Conservation (phyloP, 2,113 vertebrate species). For the Suncus etruscus region DNA sequence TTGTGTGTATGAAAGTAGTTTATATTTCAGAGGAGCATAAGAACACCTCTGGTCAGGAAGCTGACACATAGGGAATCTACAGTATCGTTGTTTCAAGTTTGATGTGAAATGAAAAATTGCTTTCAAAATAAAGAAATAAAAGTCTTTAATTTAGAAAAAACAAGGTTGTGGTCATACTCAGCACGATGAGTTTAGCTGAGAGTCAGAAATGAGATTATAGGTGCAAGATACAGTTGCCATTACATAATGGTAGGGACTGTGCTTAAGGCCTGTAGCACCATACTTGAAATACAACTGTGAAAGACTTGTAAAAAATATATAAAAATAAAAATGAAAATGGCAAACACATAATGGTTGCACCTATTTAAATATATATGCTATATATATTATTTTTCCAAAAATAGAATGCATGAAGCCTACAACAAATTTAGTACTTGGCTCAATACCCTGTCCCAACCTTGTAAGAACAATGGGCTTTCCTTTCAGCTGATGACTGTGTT, state of each 20-base stretch:
- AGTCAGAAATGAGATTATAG: neutral
- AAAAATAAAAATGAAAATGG: too few relatives aligned
- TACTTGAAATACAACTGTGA: too few relatives aligned
- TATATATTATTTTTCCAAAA: too few relatives aligned
- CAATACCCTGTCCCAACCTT: neutral
- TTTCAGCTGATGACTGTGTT: constrained; percentile 2
- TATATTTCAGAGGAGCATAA: too few relatives aligned
- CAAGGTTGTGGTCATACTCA: neutral
- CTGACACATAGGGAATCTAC: neutral
- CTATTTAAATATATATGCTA: too few relatives aligned
- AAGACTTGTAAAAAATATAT: too few relatives aligned
- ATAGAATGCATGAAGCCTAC: too few relatives aligned
- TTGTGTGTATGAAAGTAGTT: neutral
- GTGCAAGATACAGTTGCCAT: neutral
- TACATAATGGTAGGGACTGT: too few relatives aligned
- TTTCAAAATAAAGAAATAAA: neutral
- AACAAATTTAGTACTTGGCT: neutral
- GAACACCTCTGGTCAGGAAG: too few relatives aligned
- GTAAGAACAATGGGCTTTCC: neutral
- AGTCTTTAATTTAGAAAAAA: neutral
- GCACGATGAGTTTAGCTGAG: too few relatives aligned
- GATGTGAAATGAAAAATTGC: neutral
- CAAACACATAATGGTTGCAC: too few relatives aligned
- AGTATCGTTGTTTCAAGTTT: neutral
- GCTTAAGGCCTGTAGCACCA: too few relatives aligned